Conservation (phyloP, 2,113 vertebrate species). For the Aptenodytes forsteri region DNA sequence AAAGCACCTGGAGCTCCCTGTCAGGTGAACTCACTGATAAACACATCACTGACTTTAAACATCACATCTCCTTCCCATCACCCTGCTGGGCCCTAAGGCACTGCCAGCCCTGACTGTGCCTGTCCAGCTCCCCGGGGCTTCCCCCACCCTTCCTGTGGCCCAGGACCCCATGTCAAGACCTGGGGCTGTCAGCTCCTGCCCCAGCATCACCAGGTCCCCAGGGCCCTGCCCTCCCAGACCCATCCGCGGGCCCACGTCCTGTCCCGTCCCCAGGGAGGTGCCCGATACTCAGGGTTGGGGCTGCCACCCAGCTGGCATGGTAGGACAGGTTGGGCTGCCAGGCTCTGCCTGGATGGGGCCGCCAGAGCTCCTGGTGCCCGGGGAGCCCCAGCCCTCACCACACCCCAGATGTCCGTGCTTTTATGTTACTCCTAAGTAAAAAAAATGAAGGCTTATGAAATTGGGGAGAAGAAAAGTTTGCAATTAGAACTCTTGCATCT, state of each 20-base stretch:
- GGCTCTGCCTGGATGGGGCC: accelerated
- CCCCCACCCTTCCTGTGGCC: no score
- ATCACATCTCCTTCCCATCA: neutral
- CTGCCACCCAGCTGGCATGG: neutral
- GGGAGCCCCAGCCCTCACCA: neutral
- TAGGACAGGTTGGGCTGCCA: neutral
- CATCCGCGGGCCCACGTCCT: accelerated
- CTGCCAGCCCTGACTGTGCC: neutral
- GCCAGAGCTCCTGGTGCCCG: neutral
- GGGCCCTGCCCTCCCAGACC: neutral
- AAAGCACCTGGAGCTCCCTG: neutral
- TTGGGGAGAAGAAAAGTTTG: accelerated
- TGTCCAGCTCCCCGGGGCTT: neutral
- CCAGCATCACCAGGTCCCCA: neutral
- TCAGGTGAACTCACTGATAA: neutral
- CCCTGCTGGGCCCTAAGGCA: neutral
- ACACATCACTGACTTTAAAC: neutral
- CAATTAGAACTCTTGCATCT: neutral
- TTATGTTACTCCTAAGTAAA: neutral
- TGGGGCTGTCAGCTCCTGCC: neutral
- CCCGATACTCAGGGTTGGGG: no score
- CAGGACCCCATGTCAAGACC: neutral
- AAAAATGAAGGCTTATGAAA: neutral
- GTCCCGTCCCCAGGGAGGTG: neutral
- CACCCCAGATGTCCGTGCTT: no score